Base-by-base conservation (phyloP, 2,797 vertebrate genomes). In the Yasuhikotakia modesta region DNA sequence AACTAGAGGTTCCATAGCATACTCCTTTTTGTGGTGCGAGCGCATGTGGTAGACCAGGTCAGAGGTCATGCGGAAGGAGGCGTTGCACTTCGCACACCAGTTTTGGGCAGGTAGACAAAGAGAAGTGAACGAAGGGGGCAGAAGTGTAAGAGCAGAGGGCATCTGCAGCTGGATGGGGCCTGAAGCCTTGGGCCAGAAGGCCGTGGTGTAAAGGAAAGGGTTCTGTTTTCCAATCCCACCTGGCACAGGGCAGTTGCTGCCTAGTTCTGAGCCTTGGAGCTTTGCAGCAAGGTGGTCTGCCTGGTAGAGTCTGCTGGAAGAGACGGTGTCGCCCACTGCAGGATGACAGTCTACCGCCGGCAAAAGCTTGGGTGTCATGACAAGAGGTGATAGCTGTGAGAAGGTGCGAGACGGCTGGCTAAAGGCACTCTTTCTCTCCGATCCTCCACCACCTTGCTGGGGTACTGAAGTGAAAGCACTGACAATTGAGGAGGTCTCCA, bases 11-110 rank as follows among this genome's bases (percentile, higher is more conserved):
- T 99, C 97, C 93, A 98, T 93, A 57, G 96, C 87, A 48, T 90
- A 99, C 84, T 99, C 97, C 92, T 98, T 98, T 88, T 99, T 98
- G 93, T 99, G 97, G 87, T 99, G 97, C 24, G 96, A 98, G 53
- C 97, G 91, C 97, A 99, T 98, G 92, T 99, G 97, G 93, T 99
- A 99, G 17, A 98, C 97, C 85, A 99, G 91, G 93, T 99, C 97
- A 55, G 97, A 98, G 80, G 97, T 99, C 97, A 98, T 99, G 88
- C 97, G 95, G 89, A 99, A 98, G 45, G 97, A 98, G 76, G 96
- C 96, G 80, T 99, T 99, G 91, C 97, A 98, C 88, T 98, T 98
- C 88, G 97, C 97, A 78, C 97, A 98, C 97, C 97, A 98, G 93
- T 99, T 99, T 91, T 99, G 97, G 17, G 97, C 97, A 0, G 97